These are phyloP conservation scores for Saturnia pavonia DNA, from an alignment of 2,888 invertebrate species.

Conservation along the genomic window DNA sequence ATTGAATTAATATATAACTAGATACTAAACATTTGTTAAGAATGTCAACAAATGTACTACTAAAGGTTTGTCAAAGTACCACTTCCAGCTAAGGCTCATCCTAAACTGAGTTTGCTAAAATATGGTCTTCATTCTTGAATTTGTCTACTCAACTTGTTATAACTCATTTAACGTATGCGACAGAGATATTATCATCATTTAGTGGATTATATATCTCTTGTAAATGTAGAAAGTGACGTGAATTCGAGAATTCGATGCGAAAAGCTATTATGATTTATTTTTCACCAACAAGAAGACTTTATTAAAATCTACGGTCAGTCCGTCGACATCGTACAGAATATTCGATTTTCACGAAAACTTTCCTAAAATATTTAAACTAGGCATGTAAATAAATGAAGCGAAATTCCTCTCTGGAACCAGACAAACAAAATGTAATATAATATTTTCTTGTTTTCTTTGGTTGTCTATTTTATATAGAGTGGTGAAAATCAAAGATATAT, in stretches of 20 bases:
- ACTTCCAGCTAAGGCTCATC: not conserved
- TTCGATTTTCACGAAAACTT: not conserved
- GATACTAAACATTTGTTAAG: not conserved
- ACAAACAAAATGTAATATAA: conserved; percentile 1
- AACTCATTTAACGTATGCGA: not conserved
- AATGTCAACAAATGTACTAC: not conserved
- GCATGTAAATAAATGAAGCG: not conserved
- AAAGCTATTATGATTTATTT: not conserved
- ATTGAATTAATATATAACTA: not conserved
- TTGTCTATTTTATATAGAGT: too few species aligned
- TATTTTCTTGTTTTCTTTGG: not conserved
- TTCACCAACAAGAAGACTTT: not conserved
- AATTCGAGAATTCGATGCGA: not conserved
- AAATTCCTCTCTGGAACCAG: not conserved
- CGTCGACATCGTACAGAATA: not conserved
- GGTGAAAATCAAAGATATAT: not conserved
- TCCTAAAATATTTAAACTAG: conserved; percentile 4
- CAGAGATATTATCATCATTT: not conserved
- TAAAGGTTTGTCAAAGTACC: not conserved
- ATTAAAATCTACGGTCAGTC: not conserved
- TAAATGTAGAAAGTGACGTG: not conserved
- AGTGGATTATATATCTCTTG: not conserved
- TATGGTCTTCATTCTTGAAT: not conserved
- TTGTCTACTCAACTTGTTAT: not conserved
- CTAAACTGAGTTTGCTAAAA: not conserved